Conservation (phyloP, 2,888 invertebrate genomes). For the Zygaena filipendulae region DNA sequence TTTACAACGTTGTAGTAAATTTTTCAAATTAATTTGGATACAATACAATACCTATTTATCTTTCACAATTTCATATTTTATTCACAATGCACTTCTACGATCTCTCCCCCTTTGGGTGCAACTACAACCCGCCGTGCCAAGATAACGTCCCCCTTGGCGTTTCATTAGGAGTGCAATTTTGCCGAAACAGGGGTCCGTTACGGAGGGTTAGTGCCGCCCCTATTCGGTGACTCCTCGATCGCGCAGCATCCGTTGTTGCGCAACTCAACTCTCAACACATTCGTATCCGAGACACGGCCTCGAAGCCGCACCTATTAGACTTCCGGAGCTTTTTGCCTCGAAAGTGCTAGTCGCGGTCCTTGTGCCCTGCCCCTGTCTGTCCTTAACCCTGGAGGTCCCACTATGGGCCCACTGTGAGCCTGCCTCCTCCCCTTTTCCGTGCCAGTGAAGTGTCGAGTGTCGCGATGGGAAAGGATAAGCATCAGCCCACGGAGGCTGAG, state of each 20-base stretch:
- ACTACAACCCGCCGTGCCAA: slow-evolving; percentile 24
- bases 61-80: no score
- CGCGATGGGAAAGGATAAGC: slow-evolving; percentile 62
- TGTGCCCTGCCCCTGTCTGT: slow-evolving; percentile 33
- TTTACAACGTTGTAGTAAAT: no score
- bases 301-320: slow-evolving; percentile 40
- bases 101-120: slow-evolving; percentile 19
- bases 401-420: slow-evolving; percentile 29
- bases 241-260: slow-evolving; percentile 64
- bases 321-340: slow-evolving; percentile 44
- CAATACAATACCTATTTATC: no score
- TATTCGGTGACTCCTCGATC: slow-evolving; percentile 28
- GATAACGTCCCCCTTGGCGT: slow-evolving; percentile 41
- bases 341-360: slow-evolving; percentile 30
- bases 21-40: no score
- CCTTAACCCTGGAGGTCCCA: slow-evolving; percentile 31
- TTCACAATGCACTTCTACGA: slow-evolving; percentile 24
- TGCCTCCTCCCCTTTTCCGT: slow-evolving; percentile 15
- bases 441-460: slow-evolving; percentile 22
- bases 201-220: slow-evolving; percentile 53
- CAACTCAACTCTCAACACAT: slow-evolving; percentile 46
- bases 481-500: slow-evolving; percentile 72
- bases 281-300: slow-evolving; percentile 38
- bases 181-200: slow-evolving; percentile 36
- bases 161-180: slow-evolving; percentile 42